Evolutionary conservation across 2,888 invertebrate species (phyloP).

Genomic region (Psylliodes chrysocephalus): DNA sequence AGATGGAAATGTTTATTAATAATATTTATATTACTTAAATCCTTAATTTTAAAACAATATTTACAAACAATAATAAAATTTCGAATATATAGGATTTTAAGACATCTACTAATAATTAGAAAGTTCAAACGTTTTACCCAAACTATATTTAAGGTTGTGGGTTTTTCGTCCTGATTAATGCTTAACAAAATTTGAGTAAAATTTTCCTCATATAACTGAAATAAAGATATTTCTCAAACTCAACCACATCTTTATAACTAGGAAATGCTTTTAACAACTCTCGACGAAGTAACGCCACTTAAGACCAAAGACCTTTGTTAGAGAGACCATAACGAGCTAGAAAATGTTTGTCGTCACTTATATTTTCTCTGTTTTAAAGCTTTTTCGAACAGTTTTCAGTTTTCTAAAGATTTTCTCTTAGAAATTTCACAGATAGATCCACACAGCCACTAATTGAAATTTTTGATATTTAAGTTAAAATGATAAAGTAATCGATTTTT

Average conservation of each 20-base stretch:
- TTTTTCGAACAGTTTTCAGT: slow-evolving; percentile 21
- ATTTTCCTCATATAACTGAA: not conserved
- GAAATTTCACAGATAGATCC: not conserved
- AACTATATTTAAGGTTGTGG: too few species aligned
- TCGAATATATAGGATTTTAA: too few species aligned
- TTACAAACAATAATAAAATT: too few species aligned
- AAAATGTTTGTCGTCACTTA: slow-evolving; percentile 40
- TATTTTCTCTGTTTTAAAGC: slow-evolving; percentile 31
- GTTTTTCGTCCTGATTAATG: too few species aligned
- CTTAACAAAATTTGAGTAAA: not conserved
- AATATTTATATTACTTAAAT: too few species aligned
- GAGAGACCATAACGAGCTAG: slow-evolving; percentile 42
- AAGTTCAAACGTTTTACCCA: too few species aligned
- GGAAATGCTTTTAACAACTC: slow-evolving; percentile 61
- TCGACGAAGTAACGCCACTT: slow-evolving; percentile 54
- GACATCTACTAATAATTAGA: too few species aligned
- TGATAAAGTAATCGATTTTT: too few species aligned
- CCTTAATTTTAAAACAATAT: too few species aligned
- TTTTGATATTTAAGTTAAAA: not conserved
- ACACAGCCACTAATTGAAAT: slow-evolving; percentile 1
- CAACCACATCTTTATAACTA: slow-evolving; percentile 53
- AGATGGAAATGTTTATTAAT: too few species aligned
- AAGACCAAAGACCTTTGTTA: slow-evolving; percentile 47
- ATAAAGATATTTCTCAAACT: slow-evolving; percentile 36
- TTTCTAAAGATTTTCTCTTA: not conserved